phyloP scores from a whole-genome alignment of 2,797 vertebrate species.

The Carapus acus region DNA sequence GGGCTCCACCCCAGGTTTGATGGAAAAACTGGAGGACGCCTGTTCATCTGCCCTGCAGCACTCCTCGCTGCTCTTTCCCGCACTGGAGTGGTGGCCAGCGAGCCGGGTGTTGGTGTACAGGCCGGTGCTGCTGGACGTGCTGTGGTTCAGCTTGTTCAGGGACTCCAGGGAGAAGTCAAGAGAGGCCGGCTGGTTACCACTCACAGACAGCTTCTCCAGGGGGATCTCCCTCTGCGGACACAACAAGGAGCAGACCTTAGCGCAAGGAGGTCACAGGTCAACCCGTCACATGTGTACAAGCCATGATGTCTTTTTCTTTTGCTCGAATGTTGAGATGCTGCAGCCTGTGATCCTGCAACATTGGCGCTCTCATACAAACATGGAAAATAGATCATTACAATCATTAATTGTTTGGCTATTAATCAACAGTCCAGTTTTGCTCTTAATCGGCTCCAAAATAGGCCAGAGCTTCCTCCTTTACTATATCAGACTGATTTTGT shows the following conservation, averaged over 20 bases:
- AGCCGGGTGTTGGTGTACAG: conserved; percentile 67
- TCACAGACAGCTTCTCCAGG: conserved; percentile 67
- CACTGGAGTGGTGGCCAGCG: conserved; percentile 39
- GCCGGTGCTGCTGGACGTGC: conserved; percentile 58
- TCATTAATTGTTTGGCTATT: no score
- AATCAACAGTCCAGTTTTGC: no score
- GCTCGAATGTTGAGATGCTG: no score
- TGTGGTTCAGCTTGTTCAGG: conserved; percentile 77
- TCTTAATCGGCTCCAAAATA: no score
- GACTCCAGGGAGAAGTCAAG: conserved; percentile 78
- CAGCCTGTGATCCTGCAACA: no score
- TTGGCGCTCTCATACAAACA: no score
- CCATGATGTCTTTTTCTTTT: no score
- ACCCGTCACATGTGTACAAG: no score
- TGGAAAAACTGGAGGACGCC: conserved; percentile 60
- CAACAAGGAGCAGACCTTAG: neutral
- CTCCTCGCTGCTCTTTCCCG: conserved; percentile 62
- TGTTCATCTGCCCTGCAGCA: conserved; percentile 59
- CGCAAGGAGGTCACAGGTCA: neutral
- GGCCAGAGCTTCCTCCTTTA: no score
- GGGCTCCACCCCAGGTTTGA: conserved; percentile 67
- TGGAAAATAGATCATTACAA: no score
- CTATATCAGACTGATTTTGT: no score
- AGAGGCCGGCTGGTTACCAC: conserved; percentile 62
- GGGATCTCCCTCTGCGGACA: conserved; percentile 74